Evolutionary conservation across 2,113 vertebrate genomes (phyloP), one percentile per base, ranked within the genome.

Genomic region (Caloenas nicobarica): DNA sequence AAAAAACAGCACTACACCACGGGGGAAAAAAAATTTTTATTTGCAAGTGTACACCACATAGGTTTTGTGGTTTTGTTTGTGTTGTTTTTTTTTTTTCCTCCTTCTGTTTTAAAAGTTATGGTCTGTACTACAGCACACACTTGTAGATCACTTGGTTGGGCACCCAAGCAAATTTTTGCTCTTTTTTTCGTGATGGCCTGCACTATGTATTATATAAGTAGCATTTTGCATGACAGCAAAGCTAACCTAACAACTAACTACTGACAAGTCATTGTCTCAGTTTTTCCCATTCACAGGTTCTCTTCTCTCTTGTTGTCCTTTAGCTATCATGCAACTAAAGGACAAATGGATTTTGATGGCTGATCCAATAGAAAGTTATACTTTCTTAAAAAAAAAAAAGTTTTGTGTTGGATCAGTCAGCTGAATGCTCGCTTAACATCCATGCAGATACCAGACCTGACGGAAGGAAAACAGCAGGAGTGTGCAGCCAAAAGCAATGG

Each of bases 1-100:
- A 26, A 81, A 78, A 90, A 16, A 0, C 4, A 72, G 3, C 13
- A 16, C 2, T 36, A 10, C 11, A 16, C 2, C 7, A 26, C 3
- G 4, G 11, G 4, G 3, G 3, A 21, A 36, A 82, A 71, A 62
- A 44, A 17, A 0, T 40, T 88, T 80, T 51, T 56, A 26, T 48
- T 57, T 91, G 2, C 8, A 84, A 66, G 29, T n/a, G 1, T n/a
- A 33, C 6, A 42, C 10, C 4, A 4, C 13, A 10, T 6, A 24
- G 0, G 38, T 38, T 38, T 38, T 38, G 38, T 38, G 38, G 8
- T 38, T 8, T 38, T 38, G 8, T 38, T 38, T 38, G 38, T 38
- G 38, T 8, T 38, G 8, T 38, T 18, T 61, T 6, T 16, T 4
- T 7, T 10, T 29, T 7, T 22, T 17, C 11, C 38, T 13, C 14